Conservation (phyloP, 2,888 invertebrate genomes). For the Lamellibrachia columna region DNA sequence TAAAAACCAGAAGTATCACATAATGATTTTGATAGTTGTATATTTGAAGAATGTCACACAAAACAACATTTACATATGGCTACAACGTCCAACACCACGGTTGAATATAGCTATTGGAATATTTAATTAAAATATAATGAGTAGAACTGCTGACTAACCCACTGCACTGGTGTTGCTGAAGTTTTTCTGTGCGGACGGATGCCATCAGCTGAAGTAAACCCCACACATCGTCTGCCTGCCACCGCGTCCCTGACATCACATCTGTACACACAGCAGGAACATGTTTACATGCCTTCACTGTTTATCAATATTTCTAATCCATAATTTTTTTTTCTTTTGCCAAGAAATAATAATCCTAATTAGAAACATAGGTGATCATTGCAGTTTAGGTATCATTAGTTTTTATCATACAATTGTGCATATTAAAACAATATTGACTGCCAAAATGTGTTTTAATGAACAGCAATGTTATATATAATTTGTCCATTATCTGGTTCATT, state of each 20-base stretch:
- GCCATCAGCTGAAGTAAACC: slow-evolving; percentile 57
- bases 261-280: slow-evolving; percentile 21
- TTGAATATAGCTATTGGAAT: neutral
- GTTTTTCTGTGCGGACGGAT: slow-evolving; percentile 56
- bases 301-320: too few relatives aligned
- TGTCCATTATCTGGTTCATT: too few relatives aligned
- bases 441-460: too few relatives aligned
- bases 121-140: neutral
- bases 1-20: too few relatives aligned
- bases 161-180: slow-evolving; percentile 55
- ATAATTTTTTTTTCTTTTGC: neutral
- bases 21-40: too few relatives aligned
- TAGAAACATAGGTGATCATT: neutral
- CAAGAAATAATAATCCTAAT: neutral
- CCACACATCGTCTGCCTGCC: slow-evolving; percentile 57
- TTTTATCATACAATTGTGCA: too few relatives aligned
- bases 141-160: slow-evolving; percentile 40
- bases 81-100: too few relatives aligned
- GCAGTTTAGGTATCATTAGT: neutral
- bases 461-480: too few relatives aligned
- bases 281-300: neutral
- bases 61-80: too few relatives aligned
- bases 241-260: slow-evolving; percentile 39
- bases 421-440: too few relatives aligned
- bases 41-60: too few relatives aligned